Conservation (phyloP, 2,888 invertebrate species). For the Dexiosoma caninum region DNA sequence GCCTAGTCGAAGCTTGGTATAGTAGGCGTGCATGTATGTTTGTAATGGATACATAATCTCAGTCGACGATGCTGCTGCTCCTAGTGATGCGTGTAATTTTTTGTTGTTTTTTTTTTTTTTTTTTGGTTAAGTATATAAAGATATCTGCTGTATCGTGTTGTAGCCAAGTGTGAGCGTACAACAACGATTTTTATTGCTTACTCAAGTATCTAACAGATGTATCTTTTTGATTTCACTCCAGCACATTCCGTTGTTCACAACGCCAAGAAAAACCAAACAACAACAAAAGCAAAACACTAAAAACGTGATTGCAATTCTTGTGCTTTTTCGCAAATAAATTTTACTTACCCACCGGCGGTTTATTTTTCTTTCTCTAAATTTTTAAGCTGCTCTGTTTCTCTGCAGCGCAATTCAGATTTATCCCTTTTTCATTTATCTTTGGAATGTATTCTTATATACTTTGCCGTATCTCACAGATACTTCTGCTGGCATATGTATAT, state of each 20-base stretch:
- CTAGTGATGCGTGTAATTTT: slow-evolving; percentile 15
- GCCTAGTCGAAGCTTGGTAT: slow-evolving; percentile 8
- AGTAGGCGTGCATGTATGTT: slow-evolving; percentile 57
- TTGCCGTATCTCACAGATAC: slow-evolving; percentile 4
- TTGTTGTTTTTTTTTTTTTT: no score
- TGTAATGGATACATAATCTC: slow-evolving; percentile 33
- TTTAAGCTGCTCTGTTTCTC: neutral
- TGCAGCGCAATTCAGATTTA: slow-evolving; percentile 13
- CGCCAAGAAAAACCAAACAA: neutral
- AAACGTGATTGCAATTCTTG: slow-evolving; percentile 37
- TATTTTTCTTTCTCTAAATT: slow-evolving; percentile 1
- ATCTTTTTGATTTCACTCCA: slow-evolving; percentile 37
- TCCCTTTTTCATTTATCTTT: slow-evolving; percentile 14
- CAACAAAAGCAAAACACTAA: neutral
- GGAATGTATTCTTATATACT: neutral
- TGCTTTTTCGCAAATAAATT: slow-evolving; percentile 18
- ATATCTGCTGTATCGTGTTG: slow-evolving; percentile 35
- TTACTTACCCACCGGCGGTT: slow-evolving; percentile 40
- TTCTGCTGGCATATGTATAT: neutral
- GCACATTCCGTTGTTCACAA: neutral
- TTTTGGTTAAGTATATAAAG: no score
- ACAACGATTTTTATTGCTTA: slow-evolving; percentile 34
- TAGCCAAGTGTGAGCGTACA: slow-evolving; percentile 42
- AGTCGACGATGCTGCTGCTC: slow-evolving; percentile 21
- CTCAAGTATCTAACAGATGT: slow-evolving; percentile 62